A percentile compares a stretch with the other conserved stretches of the same genome.
phyloP scores from a whole-genome alignment of 1,140 invertebrate genomes.

The Polyergus mexicanus region DNA sequence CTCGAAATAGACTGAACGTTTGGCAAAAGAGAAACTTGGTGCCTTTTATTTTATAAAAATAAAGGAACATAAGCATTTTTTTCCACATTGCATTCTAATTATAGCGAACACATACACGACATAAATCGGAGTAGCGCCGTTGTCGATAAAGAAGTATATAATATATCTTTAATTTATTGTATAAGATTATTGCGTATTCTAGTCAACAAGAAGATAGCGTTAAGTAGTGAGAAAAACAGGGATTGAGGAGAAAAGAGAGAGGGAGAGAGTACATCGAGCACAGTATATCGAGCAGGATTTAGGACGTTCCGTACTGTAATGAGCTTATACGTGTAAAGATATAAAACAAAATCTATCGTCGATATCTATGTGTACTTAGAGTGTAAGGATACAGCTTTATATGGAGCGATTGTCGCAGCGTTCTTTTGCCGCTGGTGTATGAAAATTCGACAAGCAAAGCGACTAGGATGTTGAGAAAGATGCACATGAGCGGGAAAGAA shows the following conservation, averaged over 20 bases:
- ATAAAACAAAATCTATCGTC: conserved; percentile 74
- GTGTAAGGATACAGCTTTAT: conserved; percentile 81
- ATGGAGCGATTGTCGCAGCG: conserved; percentile 68
- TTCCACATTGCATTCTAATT: conserved; percentile 65
- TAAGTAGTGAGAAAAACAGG: conserved; percentile 79
- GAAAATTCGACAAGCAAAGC: conserved; percentile 51
- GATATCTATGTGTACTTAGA: conserved; percentile 85
- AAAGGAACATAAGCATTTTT: conserved; percentile 64
- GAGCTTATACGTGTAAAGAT: conserved; percentile 86
- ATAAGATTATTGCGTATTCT: conserved; percentile 80
- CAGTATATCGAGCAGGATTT: conserved; percentile 71
- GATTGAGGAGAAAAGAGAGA: conserved; percentile 77
- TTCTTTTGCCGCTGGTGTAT: conserved; percentile 53
- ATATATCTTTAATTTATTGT: conserved; percentile 72
- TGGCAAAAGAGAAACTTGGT: conserved; percentile 65
- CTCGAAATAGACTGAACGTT: conserved; percentile 66
- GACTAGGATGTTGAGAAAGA: conserved; percentile 60
- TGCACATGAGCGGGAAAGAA: neutral
- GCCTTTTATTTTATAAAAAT: conserved; percentile 75
- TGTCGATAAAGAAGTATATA: conserved; percentile 27
- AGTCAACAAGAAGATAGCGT: conserved; percentile 78
- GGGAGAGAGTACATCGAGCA: conserved; percentile 76
- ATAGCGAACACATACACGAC: neutral
- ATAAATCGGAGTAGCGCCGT: conserved; percentile 37
- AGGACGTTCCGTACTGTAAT: conserved; percentile 84